Conservation (phyloP, 2,888 invertebrate species). For the Hermaeophaga mercurialis region DNA sequence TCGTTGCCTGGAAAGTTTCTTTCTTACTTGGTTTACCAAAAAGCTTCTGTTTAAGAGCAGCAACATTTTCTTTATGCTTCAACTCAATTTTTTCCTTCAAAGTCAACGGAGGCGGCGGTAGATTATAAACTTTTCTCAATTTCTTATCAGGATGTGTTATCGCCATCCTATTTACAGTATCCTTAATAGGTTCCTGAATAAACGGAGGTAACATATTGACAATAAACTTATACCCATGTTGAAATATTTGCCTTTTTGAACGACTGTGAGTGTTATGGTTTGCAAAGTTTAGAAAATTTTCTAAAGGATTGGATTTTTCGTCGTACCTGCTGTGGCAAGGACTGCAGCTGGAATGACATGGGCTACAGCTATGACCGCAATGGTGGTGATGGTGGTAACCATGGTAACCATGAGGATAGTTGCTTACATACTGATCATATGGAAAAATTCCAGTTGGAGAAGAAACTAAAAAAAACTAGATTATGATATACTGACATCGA, state of each 20-base stretch:
- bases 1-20: background rate
- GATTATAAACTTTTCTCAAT: constrained; percentile 25
- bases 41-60: constrained; percentile 26
- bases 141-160: constrained; percentile 33
- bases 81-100: constrained; percentile 28
- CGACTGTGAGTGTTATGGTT: constrained; percentile 2
- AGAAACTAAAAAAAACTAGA: background rate
- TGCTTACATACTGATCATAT: background rate
- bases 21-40: constrained; percentile 19
- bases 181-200: constrained; percentile 40
- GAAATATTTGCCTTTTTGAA: constrained; percentile 36
- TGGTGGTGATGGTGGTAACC: background rate
- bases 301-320: background rate
- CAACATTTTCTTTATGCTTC: constrained; percentile 27
- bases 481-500: too few species aligned
- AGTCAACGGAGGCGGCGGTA: constrained; percentile 20
- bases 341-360: background rate
- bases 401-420: background rate
- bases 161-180: constrained; percentile 36
- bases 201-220: constrained; percentile 44
- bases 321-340: constrained; percentile 14
- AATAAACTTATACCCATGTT: constrained; percentile 41
- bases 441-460: background rate
- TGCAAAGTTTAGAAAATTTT: background rate
- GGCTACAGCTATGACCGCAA: background rate